phyloP scores from a whole-genome alignment of 2,113 vertebrate genomes.

The Pygoscelis adeliae region DNA sequence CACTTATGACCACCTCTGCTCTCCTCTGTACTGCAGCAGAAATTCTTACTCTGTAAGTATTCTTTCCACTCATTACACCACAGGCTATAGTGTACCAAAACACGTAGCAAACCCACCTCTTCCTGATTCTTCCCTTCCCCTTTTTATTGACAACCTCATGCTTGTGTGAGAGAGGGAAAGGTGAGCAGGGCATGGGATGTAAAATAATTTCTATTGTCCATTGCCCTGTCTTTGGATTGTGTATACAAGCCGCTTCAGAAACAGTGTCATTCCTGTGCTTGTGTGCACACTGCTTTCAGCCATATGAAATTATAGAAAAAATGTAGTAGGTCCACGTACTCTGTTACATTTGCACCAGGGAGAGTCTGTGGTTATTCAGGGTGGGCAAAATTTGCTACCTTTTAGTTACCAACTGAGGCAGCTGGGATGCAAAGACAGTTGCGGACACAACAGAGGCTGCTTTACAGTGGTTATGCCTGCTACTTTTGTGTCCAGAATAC shows the following conservation, averaged over 20 bases:
- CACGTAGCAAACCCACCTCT: accelerated
- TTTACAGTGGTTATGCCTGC: neutral
- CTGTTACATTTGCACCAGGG: no score
- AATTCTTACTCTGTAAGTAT: neutral
- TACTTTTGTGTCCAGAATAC: neutral
- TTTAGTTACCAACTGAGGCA: neutral
- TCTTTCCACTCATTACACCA: neutral
- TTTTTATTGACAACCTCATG: neutral
- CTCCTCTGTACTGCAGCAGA: neutral
- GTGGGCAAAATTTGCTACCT: neutral
- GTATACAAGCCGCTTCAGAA: neutral
- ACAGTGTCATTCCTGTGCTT: neutral
- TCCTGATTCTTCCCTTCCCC: neutral
- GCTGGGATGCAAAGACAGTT: neutral
- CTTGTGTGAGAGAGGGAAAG: accelerated
- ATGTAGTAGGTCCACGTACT: neutral
- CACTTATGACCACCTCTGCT: neutral
- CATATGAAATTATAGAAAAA: neutral
- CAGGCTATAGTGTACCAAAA: neutral
- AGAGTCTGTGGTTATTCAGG: neutral
- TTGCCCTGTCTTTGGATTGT: neutral
- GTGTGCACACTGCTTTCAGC: neutral
- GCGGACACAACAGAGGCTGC: neutral
- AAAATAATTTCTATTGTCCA: neutral
- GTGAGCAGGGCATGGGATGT: neutral